A percentile compares a stretch with the other conserved stretches of the same genome.
Evolutionary conservation across 2,113 vertebrate genomes (phyloP).

Genomic region (Heterochromis multidens): DNA sequence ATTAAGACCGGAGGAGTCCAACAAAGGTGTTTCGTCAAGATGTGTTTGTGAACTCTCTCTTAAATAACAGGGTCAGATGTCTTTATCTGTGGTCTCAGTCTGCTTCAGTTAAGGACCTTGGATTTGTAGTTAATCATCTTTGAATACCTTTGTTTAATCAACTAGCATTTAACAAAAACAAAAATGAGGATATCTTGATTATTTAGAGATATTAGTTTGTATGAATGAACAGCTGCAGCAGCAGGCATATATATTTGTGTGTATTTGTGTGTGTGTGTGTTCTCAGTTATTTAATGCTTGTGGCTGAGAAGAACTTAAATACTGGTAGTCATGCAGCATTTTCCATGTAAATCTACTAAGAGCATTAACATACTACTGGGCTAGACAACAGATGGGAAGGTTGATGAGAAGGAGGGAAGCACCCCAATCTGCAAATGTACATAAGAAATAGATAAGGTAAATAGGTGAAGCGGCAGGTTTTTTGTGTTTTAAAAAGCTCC

Average conservation of each 20-base stretch:
- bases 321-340: neutral
- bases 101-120: neutral
- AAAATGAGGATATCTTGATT: neutral
- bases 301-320: neutral
- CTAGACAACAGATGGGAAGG: neutral
- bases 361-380: slow-evolving; percentile 20
- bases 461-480: neutral
- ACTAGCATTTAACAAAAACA: neutral
- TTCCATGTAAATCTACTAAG: slow-evolving; percentile 27
- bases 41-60: neutral
- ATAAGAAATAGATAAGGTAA: neutral
- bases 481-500: neutral
- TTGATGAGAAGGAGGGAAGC: neutral
- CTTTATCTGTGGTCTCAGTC: neutral
- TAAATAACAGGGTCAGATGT: neutral
- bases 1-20: neutral
- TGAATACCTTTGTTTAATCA: neutral
- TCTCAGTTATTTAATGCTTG: neutral
- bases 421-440: neutral
- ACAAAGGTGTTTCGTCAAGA: neutral
- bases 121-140: neutral
- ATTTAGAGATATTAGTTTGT: neutral
- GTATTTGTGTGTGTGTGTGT: too few species aligned
- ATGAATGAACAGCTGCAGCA: neutral
- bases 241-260: too few species aligned